These are phyloP conservation scores for Colaptes auratus DNA, from an alignment of 2,113 vertebrate genomes.

Conservation along the genomic window DNA sequence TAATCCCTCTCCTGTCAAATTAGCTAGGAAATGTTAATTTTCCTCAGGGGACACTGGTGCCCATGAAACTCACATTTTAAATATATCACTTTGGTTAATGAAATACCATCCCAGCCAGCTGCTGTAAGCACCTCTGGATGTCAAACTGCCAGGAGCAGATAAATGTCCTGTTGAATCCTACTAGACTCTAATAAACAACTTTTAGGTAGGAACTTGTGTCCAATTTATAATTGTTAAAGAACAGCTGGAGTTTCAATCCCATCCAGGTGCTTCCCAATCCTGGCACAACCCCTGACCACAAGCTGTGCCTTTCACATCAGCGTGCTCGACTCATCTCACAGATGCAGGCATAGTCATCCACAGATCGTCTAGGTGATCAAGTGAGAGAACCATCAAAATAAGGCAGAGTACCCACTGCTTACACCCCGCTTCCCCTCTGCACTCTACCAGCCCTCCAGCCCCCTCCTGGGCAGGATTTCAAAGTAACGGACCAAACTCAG, in stretches of 20 bases:
- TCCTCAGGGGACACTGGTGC: background rate
- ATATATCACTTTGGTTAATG: slow-evolving; percentile 46
- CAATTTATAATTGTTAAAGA: slow-evolving; percentile 40
- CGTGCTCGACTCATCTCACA: background rate
- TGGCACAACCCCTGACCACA: slow-evolving; percentile 57
- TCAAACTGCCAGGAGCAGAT: slow-evolving; percentile 34
- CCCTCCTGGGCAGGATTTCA: slow-evolving; percentile 8
- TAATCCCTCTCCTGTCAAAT: slow-evolving; percentile 45
- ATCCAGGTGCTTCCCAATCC: slow-evolving; percentile 54
- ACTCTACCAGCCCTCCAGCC: background rate
- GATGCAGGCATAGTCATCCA: background rate
- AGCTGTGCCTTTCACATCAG: background rate
- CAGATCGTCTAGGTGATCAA: background rate
- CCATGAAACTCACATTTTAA: slow-evolving; percentile 10
- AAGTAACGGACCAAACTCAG: background rate
- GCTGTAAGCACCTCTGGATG: slow-evolving; percentile 47
- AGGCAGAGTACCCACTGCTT: background rate
- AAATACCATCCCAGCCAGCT: background rate
- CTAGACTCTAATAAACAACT: slow-evolving; percentile 46
- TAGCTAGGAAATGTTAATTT: background rate
- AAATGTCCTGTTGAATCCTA: slow-evolving; percentile 14
- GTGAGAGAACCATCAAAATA: background rate
- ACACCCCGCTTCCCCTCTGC: background rate
- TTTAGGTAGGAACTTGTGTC: slow-evolving; percentile 48
- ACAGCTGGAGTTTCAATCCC: slow-evolving; percentile 44